phyloP scores from a whole-genome alignment of 2,888 invertebrate species.

The Gryllus longicercus region DNA sequence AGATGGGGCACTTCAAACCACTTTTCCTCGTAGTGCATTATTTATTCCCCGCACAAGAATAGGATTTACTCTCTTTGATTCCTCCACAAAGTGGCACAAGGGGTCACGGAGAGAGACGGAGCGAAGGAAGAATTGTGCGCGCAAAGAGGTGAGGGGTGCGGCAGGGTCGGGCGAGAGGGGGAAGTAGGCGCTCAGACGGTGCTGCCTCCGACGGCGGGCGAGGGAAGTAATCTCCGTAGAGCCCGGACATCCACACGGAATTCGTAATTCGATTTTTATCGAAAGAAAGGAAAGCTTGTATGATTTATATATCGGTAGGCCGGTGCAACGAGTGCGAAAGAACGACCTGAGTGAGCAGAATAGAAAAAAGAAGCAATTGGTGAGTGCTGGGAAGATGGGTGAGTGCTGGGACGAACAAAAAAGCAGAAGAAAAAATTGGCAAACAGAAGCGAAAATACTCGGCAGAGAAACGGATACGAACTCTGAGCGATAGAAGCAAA shows the following conservation, averaged over 20 bases:
- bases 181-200: neutral
- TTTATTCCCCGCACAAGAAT: neutral
- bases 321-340: neutral
- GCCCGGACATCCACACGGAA: neutral
- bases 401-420: no score
- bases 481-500: no score
- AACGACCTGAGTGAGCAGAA: neutral
- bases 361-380: no score
- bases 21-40: neutral
- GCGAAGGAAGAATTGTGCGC: neutral
- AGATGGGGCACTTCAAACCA: neutral
- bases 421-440: no score
- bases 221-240: neutral
- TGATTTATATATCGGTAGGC: slow-evolving; percentile 5
- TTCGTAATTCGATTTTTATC: neutral
- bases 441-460: no score
- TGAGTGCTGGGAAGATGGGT: no score
- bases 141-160: neutral
- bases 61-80: neutral
- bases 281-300: slow-evolving; percentile 5
- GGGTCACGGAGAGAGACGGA: neutral
- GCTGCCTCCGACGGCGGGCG: neutral
- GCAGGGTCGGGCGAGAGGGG: neutral
- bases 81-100: neutral
- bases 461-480: no score